Percentiles rank a stretch among this genome's conserved stretches.
Conservation (phyloP, 1,140 invertebrate species). For the Lycorma delicatula region DNA sequence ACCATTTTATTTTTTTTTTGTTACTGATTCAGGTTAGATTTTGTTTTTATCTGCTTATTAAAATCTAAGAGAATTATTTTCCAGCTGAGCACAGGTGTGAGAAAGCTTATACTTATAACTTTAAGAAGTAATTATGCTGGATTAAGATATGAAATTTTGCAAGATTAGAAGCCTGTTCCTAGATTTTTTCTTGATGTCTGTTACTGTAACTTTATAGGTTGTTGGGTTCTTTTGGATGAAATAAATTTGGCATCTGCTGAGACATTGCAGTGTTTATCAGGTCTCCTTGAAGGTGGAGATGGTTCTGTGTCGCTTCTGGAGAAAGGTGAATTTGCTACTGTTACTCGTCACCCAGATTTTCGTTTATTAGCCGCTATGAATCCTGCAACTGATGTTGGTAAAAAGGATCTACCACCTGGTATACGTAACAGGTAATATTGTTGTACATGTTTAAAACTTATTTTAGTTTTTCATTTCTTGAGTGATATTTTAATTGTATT, state of each 20-base stretch:
- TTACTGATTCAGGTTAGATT: too few species aligned
- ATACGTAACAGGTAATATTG: slow-evolving; percentile 66
- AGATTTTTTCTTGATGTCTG: too few species aligned
- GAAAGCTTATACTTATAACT: too few species aligned
- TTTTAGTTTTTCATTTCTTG: not conserved
- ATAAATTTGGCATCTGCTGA: slow-evolving; percentile 95
- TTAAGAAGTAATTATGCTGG: too few species aligned
- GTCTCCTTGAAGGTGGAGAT: slow-evolving; percentile 73
- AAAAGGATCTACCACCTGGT: slow-evolving; percentile 87
- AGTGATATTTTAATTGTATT: too few species aligned
- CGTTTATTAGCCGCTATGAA: slow-evolving; percentile 99
- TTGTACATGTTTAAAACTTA: not conserved
- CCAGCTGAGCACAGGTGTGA: too few species aligned
- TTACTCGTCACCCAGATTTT: slow-evolving; percentile 81
- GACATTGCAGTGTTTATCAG: slow-evolving; percentile 89
- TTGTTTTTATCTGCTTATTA: too few species aligned
- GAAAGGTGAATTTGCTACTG: slow-evolving; percentile 69
- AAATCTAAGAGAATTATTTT: too few species aligned
- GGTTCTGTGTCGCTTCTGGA: slow-evolving; percentile 78
- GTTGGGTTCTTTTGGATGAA: slow-evolving; percentile 95
- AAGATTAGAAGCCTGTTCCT: too few species aligned
- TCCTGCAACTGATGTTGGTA: slow-evolving; percentile 98
- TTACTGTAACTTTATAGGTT: slow-evolving; percentile 37
- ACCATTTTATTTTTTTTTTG: too few species aligned
- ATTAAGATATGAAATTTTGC: too few species aligned